A percentile compares a stretch with the other conserved stretches of the same genome.
phyloP scores from a whole-genome alignment of 2,797 vertebrate species.

The Hypotaenidia philippensis region DNA sequence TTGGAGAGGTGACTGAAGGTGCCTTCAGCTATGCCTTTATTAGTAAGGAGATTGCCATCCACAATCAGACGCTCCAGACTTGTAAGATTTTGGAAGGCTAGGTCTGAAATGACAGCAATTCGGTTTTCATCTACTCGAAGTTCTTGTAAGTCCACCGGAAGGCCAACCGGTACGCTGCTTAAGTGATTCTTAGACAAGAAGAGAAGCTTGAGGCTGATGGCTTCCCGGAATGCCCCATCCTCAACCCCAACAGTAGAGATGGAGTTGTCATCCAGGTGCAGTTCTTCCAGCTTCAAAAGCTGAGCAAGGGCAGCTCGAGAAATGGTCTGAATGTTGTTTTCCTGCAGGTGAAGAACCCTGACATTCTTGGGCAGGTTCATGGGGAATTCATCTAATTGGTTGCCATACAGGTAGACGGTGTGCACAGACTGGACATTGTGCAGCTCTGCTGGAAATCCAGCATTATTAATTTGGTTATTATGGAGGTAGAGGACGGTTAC shows the following conservation, averaged over 20 bases:
- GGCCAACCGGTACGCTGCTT: constrained; percentile 94
- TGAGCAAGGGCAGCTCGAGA: constrained; percentile 90
- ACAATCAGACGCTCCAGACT: constrained; percentile 90
- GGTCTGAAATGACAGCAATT: constrained; percentile 91
- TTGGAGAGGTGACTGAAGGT: constrained; percentile 90
- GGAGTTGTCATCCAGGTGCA: constrained; percentile 95
- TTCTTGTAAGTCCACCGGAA: constrained; percentile 90
- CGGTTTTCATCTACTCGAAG: constrained; percentile 93
- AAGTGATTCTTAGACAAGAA: constrained; percentile 96
- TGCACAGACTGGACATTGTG: constrained; percentile 92
- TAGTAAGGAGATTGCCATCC: constrained; percentile 93
- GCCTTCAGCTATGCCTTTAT: constrained; percentile 90
- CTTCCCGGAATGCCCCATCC: constrained; percentile 93
- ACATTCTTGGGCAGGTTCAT: constrained; percentile 95
- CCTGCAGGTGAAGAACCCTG: constrained; percentile 92
- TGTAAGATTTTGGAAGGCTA: constrained; percentile 92
- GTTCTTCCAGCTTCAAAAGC: constrained; percentile 91
- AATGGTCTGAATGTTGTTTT: constrained; percentile 97
- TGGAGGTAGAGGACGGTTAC: constrained; percentile 97
- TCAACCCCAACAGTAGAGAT: constrained; percentile 95
- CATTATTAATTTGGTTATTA: constrained; percentile 98
- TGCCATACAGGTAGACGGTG: constrained; percentile 95
- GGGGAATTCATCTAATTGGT: constrained; percentile 95
- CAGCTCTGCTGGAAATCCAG: constrained; percentile 92
- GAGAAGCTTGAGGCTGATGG: constrained; percentile 90